Evolutionary conservation across 2,797 vertebrate species (phyloP).

Genomic region (Eulemur rubriventer): DNA sequence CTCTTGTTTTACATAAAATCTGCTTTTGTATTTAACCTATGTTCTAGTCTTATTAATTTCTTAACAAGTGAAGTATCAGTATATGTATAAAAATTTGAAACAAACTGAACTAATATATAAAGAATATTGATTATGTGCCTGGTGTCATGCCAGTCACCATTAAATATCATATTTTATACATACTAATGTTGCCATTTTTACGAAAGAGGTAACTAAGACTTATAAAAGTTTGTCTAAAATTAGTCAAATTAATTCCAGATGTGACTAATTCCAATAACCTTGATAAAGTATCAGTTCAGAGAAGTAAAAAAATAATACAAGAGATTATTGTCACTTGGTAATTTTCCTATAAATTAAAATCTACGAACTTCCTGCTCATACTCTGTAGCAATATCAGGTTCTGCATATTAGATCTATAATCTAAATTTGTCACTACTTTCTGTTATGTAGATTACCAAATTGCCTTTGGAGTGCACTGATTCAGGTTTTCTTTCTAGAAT

Average conservation of each 20-base stretch:
- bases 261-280: neutral
- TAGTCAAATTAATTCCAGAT: neutral
- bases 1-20: neutral
- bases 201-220: neutral
- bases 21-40: neutral
- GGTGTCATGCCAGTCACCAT: neutral
- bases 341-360: neutral
- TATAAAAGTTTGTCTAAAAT: neutral
- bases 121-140: neutral
- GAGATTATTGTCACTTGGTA: neutral
- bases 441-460: neutral
- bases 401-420: neutral
- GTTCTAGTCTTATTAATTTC: neutral
- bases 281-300: neutral
- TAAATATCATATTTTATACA: neutral
- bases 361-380: neutral
- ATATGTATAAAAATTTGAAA: neutral
- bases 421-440: neutral
- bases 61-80: neutral
- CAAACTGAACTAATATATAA: neutral
- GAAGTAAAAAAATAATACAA: conserved; percentile 5
- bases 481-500: neutral
- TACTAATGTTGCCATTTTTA: neutral
- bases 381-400: neutral
- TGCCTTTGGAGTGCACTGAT: neutral